Conservation (phyloP, 2,888 invertebrate species). For the Temnothorax ravouxi region DNA sequence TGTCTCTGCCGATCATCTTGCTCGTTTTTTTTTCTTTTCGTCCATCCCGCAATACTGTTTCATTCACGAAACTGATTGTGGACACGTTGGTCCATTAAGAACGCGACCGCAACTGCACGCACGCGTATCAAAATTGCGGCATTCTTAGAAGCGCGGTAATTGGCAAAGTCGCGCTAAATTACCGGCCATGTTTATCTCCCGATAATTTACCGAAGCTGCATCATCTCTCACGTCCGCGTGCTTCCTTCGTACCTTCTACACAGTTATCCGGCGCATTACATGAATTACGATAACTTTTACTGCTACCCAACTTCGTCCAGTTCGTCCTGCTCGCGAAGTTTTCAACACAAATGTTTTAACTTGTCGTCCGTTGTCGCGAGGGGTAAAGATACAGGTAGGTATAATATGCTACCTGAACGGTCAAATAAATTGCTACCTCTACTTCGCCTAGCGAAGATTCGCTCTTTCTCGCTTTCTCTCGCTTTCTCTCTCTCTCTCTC, state of each 20-base stretch:
- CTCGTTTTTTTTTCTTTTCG: not conserved
- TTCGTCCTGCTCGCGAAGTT: not conserved
- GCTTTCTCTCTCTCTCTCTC: not conserved
- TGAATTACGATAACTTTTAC: conserved; percentile 25
- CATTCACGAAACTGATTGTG: conserved; percentile 55
- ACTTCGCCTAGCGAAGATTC: conserved; percentile 1
- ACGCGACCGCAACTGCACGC: conserved; percentile 53
- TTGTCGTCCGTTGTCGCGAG: not conserved
- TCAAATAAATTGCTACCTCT: conserved; percentile 28
- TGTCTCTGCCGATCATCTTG: conserved; percentile 39
- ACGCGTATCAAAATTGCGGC: conserved; percentile 57
- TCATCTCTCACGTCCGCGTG: not conserved
- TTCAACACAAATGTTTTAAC: conserved; percentile 4
- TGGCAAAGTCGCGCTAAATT: conserved; percentile 55
- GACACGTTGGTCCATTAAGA: conserved; percentile 56
- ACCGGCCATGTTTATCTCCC: conserved; percentile 37
- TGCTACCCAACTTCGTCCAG: not conserved
- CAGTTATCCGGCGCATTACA: conserved; percentile 26
- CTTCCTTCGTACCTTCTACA: not conserved
- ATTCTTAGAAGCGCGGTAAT: conserved; percentile 55
- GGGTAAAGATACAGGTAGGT: not conserved
- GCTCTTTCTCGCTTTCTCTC: not conserved
- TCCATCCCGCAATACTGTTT: conserved; percentile 38
- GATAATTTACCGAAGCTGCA: conserved; percentile 40
- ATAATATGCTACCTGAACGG: not conserved